phyloP scores from a whole-genome alignment of 2,797 vertebrate species.

The Artibeus jamaicensis region DNA sequence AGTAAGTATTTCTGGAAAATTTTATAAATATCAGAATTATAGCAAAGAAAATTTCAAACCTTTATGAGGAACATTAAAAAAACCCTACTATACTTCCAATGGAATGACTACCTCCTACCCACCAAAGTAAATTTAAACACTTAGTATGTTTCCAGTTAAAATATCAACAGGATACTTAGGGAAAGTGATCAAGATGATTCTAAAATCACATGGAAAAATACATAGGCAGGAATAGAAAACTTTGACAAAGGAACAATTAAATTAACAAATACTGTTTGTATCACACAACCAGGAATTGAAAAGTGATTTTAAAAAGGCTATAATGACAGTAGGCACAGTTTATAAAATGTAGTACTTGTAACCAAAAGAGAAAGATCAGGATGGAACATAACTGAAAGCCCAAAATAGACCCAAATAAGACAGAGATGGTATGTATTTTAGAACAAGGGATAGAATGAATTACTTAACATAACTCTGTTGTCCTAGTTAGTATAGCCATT shows the following conservation, averaged over 20 bases:
- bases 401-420: neutral
- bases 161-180: neutral
- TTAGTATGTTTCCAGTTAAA: neutral
- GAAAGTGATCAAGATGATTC: conserved; percentile 1
- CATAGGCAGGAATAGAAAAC: neutral
- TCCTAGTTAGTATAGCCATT: neutral
- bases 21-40: neutral
- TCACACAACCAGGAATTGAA: neutral
- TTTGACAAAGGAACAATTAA: neutral
- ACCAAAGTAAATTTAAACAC: neutral
- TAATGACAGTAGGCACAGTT: neutral
- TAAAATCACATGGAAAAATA: conserved; percentile 16
- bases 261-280: neutral
- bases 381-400: neutral
- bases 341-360: neutral
- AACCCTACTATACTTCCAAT: neutral
- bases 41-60: neutral
- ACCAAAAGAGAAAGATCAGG: neutral
- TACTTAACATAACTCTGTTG: neutral
- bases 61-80: neutral
- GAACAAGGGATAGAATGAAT: neutral
- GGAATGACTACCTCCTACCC: neutral
- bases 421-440: neutral
- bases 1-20: neutral
- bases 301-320: neutral